phyloP scores from a whole-genome alignment of 1,140 invertebrate species.

The Drosophila sproati region DNA sequence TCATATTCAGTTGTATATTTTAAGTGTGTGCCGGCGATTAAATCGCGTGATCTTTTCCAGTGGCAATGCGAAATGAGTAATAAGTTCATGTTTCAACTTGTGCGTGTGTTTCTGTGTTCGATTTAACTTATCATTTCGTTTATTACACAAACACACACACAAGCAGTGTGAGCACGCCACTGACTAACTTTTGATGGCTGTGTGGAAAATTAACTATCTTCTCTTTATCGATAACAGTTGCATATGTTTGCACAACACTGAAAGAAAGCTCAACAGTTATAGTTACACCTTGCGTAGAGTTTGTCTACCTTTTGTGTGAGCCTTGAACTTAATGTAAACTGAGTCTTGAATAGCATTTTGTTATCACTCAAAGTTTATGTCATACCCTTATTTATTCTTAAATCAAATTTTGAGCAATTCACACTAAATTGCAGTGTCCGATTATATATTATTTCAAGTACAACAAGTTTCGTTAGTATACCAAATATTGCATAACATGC shows the following conservation, averaged over 20 bases:
- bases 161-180: constrained; percentile 65
- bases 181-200: constrained; percentile 50
- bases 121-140: constrained; percentile 43
- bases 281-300: constrained; percentile 15
- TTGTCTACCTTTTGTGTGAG: constrained; percentile 17
- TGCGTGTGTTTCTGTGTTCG: constrained; percentile 25
- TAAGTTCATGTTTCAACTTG: constrained; percentile 18
- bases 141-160: constrained; percentile 39
- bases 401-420: neutral
- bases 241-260: neutral
- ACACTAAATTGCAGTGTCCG: no score
- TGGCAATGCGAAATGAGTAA: constrained; percentile 48
- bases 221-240: constrained; percentile 45
- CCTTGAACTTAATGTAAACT: constrained; percentile 53
- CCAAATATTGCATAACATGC: constrained; percentile 2
- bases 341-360: no score
- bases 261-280: constrained; percentile 51
- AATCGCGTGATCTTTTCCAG: constrained; percentile 57
- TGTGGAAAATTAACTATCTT: constrained; percentile 43
- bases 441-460: neutral
- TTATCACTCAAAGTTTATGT: neutral
- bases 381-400: no score
- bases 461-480: constrained; percentile 4
- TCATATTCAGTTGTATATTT: constrained; percentile 45
- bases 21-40: constrained; percentile 14